A percentile compares a stretch with the other conserved stretches of the same genome.
phyloP scores from a whole-genome alignment of 1,140 invertebrate genomes.

The Laupala kohalensis region DNA sequence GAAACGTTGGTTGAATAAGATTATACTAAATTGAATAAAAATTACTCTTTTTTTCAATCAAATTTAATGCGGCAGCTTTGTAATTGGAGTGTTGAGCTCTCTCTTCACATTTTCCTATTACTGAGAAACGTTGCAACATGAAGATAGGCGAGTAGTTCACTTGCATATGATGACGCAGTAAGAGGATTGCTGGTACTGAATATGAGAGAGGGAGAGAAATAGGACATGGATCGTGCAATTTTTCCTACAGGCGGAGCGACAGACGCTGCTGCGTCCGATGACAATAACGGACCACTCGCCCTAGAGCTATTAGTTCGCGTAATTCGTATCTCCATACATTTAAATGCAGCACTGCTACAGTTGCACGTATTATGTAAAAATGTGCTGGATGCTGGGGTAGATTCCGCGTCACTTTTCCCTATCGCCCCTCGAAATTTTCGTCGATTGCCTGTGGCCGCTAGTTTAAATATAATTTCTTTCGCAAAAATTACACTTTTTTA shows the following conservation, averaged over 20 bases:
- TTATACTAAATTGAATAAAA: no score
- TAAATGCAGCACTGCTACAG: neutral
- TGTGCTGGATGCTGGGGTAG: neutral
- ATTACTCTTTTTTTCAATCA: no score
- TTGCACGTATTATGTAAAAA: neutral
- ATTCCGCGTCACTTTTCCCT: neutral
- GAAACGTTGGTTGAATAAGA: no score
- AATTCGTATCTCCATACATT: neutral
- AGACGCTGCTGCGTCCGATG: neutral
- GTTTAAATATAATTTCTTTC: neutral
- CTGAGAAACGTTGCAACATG: no score
- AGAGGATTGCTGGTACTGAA: no score
- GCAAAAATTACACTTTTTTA: neutral
- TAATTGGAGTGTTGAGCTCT: no score
- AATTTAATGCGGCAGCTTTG: no score
- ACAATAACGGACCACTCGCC: neutral
- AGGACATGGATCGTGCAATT: no score
- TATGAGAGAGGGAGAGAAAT: no score
- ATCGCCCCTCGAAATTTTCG: neutral
- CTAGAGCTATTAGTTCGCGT: neutral
- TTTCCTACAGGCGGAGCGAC: neutral
- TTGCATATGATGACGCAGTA: no score
- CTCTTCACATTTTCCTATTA: no score
- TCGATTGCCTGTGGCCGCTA: neutral
- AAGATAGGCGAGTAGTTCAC: no score